Base-by-base conservation (phyloP, 2,797 vertebrate species). In the Enteromius fasciolatus region DNA sequence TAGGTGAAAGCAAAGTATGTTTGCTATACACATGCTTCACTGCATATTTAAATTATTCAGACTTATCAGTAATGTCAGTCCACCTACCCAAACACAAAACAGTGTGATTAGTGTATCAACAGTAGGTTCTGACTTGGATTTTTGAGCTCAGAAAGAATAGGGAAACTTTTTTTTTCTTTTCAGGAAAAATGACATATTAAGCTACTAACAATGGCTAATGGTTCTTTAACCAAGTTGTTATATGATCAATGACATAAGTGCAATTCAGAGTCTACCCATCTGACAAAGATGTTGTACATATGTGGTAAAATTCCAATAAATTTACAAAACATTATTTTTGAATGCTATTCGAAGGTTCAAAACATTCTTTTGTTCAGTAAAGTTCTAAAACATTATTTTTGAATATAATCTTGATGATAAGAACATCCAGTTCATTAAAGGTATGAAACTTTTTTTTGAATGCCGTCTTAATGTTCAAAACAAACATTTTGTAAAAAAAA, bases 1-100 rank as follows among this genome's bases (percentile, higher is more conserved):
- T 18, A 76, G 36, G 61, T 82, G 48, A 82, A 82, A 82, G 80
- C 80, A 76, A 67, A 68, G 48, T 11, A 8, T 82, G 80, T 82
- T 82, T 76, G 63, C 72, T 82, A 68, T 67, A 82, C 63, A 82
- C 63, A 82, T 44, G 63, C 72, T 67, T 28, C 33, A 82, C 25
- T 76, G 80, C 72, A 23, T 82, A 17, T 41, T 68, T 12, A 54
- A 11, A 54, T 63, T 31, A 18, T 59, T 25, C 23, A 59, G 11
- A 14, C 12, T 59, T 36, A 18, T 50, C 54, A n/a, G 48, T 50
- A 23, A 66, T 82, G n/a, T 74, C 44, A 81, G 54, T 67, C 31
- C 46, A 39, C 8, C 7, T 9, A 50, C 46, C 54, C 8, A 74
- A 39, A 81, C 44, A 81, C 25, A 6, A 81, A 63, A 81, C 59